phyloP scores from a whole-genome alignment of 2,888 invertebrate species.

The Panorpa germanica region DNA sequence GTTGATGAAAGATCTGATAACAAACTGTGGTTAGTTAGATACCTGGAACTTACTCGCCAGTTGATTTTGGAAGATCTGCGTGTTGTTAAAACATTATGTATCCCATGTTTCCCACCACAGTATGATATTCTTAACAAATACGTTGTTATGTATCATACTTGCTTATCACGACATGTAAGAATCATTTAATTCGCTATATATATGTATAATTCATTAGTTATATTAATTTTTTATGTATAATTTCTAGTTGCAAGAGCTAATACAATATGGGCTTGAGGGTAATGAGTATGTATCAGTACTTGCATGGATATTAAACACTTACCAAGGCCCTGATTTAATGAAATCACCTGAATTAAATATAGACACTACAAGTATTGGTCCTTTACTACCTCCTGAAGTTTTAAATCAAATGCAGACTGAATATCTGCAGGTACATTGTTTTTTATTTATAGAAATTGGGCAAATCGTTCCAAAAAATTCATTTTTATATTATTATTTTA shows the following conservation, averaged over 20 bases:
- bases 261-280: constrained; percentile 76
- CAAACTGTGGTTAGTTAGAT: constrained; percentile 90
- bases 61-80: constrained; percentile 78
- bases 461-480: constrained; percentile 5
- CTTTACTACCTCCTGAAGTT: constrained; percentile 55
- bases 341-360: constrained; percentile 70
- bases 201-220: constrained; percentile 3
- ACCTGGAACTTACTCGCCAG: constrained; percentile 75
- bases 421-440: constrained; percentile 41
- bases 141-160: constrained; percentile 84
- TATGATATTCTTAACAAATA: constrained; percentile 86
- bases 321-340: constrained; percentile 76
- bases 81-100: constrained; percentile 75
- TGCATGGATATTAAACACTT: constrained; percentile 84
- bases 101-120: constrained; percentile 88
- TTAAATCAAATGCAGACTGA: constrained; percentile 63
- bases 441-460: neutral
- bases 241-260: constrained; percentile 60
- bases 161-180: constrained; percentile 61
- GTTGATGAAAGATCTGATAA: constrained; percentile 79
- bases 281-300: constrained; percentile 92
- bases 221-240: constrained; percentile 4
- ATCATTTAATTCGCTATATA: constrained; percentile 2
- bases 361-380: constrained; percentile 46
- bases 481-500: constrained; percentile 18